phyloP scores from a whole-genome alignment of 2,113 vertebrate species.

The Polypterus senegalus region DNA sequence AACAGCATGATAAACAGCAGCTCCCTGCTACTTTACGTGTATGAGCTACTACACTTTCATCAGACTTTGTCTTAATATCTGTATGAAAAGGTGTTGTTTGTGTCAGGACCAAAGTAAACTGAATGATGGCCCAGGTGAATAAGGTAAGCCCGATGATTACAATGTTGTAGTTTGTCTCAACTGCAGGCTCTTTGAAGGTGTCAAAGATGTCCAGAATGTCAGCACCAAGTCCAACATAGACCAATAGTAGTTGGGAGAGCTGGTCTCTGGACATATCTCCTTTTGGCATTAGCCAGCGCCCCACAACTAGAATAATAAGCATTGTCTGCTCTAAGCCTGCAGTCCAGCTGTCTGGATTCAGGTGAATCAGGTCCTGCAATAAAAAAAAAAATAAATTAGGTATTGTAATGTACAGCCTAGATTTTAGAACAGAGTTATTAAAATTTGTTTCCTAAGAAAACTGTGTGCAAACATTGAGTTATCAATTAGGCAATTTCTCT shows the following conservation, averaged over 20 bases:
- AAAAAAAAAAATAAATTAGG: too few species aligned
- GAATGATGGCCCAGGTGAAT: constrained; percentile 55
- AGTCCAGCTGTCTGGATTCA: constrained; percentile 49
- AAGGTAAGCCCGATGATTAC: constrained; percentile 41
- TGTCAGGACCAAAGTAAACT: constrained; percentile 53
- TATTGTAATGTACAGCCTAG: too few species aligned
- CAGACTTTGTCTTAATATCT: not conserved
- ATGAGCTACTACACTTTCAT: too few species aligned
- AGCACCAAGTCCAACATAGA: constrained; percentile 48
- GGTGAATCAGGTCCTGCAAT: constrained; percentile 32
- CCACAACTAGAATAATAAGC: constrained; percentile 53
- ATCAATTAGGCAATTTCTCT: too few species aligned
- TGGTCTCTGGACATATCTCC: constrained; percentile 54
- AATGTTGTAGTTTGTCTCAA: constrained; percentile 36
- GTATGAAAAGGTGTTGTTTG: constrained; percentile 26
- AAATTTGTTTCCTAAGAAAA: too few species aligned
- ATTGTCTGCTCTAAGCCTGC: constrained; percentile 53
- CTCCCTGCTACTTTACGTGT: not conserved
- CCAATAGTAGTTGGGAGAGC: constrained; percentile 56
- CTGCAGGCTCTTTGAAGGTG: constrained; percentile 46
- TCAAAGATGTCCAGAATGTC: constrained; percentile 60
- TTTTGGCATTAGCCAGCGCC: constrained; percentile 58
- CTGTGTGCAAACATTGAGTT: too few species aligned
- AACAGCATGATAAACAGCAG: constrained; percentile 28
- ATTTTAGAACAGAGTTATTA: too few species aligned